phyloP scores from a whole-genome alignment of 2,888 invertebrate genomes.

The Bhutanitis thaidina region DNA sequence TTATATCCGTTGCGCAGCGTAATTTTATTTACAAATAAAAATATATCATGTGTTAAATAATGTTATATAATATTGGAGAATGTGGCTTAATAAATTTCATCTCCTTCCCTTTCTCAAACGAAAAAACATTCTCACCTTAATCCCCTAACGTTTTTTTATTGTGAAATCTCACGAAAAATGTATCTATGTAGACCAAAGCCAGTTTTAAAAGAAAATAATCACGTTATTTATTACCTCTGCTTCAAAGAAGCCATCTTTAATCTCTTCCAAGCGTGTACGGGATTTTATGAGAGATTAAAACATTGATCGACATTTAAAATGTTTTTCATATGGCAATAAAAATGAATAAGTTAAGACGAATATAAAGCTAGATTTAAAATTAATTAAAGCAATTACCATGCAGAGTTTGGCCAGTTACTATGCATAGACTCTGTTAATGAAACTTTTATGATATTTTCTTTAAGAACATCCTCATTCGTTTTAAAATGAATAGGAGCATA shows the following conservation, averaged over 20 bases:
- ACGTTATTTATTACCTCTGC: constrained; percentile 71
- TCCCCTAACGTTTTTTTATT: constrained; percentile 57
- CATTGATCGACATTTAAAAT: constrained; percentile 61
- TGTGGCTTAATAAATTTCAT: too few relatives aligned
- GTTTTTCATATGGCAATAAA: constrained; percentile 54
- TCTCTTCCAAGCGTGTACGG: constrained; percentile 65
- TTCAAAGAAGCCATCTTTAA: constrained; percentile 66
- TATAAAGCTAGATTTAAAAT: constrained; percentile 41
- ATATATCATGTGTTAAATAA: too few relatives aligned
- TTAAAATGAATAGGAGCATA: too few relatives aligned
- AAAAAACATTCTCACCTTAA: constrained; percentile 39
- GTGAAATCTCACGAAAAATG: constrained; percentile 57
- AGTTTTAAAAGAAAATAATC: constrained; percentile 73
- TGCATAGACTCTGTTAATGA: too few relatives aligned
- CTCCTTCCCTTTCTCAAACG: constrained; percentile 1
- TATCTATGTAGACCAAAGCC: constrained; percentile 45
- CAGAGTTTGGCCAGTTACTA: constrained; percentile 9
- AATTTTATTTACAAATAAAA: too few relatives aligned
- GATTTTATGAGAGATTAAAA: constrained; percentile 72
- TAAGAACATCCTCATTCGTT: too few relatives aligned
- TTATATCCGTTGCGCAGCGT: too few relatives aligned
- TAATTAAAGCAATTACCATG: constrained; percentile 49
- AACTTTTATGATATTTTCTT: too few relatives aligned
- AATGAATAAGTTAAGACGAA: constrained; percentile 26
- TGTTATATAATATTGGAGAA: too few relatives aligned